Evolutionary conservation across 2,888 invertebrate genomes (phyloP).

Genomic region (Cheiracanthium punctorium): DNA sequence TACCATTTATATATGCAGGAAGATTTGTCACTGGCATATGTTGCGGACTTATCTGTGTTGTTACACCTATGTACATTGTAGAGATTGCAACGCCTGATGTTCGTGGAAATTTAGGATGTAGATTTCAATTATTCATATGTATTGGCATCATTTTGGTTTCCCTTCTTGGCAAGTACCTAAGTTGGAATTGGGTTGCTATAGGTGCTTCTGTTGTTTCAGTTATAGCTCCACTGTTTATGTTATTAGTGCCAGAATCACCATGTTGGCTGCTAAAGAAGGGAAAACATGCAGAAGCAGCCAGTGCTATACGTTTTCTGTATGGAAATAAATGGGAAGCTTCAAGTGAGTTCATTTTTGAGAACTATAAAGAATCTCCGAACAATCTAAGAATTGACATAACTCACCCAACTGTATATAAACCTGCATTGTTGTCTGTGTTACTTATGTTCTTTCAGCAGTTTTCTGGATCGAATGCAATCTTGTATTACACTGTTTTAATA

Average conservation of each 20-base stretch:
- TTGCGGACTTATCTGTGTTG: conserved; percentile 70
- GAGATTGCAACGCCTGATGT: conserved; percentile 68
- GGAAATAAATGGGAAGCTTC: conserved; percentile 34
- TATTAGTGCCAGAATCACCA: conserved; percentile 71
- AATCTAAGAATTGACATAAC: conserved; percentile 34
- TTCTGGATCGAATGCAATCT: conserved; percentile 77
- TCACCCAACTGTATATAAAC: conserved; percentile 75
- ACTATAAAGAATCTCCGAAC: background rate
- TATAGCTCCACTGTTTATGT: conserved; percentile 44
- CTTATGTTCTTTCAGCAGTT: conserved; percentile 77
- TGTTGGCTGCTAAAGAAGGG: conserved; percentile 67
- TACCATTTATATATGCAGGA: conserved; percentile 64
- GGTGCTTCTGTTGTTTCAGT: conserved; percentile 23
- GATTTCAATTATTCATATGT: conserved; percentile 70
- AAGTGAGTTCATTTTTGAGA: conserved; percentile 34
- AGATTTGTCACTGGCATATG: conserved; percentile 69
- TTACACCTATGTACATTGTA: conserved; percentile 71
- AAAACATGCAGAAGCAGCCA: conserved; percentile 39
- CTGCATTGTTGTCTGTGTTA: conserved; percentile 74
- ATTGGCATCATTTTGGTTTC: conserved; percentile 63
- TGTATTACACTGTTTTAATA: conserved; percentile 77
- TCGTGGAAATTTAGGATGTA: conserved; percentile 70
- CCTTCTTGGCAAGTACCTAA: conserved; percentile 51
- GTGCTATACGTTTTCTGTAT: conserved; percentile 55
- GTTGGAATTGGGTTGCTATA: conserved; percentile 67